phyloP scores from a whole-genome alignment of 2,888 invertebrate species.

The Himalopsyche tibetana region DNA sequence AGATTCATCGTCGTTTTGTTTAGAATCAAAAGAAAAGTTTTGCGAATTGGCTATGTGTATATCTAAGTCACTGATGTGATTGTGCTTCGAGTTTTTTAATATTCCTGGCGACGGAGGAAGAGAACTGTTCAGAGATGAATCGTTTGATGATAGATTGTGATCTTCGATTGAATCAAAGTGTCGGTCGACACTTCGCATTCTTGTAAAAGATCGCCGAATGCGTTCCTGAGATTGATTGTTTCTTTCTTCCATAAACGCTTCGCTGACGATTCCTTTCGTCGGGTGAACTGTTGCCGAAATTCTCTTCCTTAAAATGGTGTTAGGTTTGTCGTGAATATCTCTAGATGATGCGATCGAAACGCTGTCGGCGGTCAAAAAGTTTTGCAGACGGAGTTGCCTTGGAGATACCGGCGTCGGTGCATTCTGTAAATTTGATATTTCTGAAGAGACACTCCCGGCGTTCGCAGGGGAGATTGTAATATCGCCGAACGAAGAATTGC shows the following conservation, averaged over 20 bases:
- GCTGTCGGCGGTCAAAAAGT: conserved; percentile 44
- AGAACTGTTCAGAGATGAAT: conserved; percentile 62
- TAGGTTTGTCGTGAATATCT: conserved; percentile 61
- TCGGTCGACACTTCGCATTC: conserved; percentile 62
- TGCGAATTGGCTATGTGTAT: conserved; percentile 69
- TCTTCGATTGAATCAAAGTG: conserved; percentile 64
- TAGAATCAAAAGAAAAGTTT: conserved; percentile 68
- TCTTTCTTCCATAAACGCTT: conserved; percentile 59
- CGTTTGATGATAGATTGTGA: conserved; percentile 62
- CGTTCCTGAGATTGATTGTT: conserved; percentile 51
- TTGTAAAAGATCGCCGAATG: conserved; percentile 38
- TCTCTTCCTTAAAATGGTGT: conserved; percentile 64
- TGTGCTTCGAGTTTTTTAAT: conserved; percentile 45
- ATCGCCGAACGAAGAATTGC: conserved; percentile 51
- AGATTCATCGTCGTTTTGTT: conserved; percentile 59
- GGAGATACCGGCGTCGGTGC: conserved; percentile 53
- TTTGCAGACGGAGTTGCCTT: conserved; percentile 45
- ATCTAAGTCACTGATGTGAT: conserved; percentile 68
- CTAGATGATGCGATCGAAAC: conserved; percentile 51
- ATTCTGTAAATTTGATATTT: conserved; percentile 61
- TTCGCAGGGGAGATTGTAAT: not conserved
- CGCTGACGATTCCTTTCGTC: conserved; percentile 60
- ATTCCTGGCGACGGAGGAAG: conserved; percentile 63
- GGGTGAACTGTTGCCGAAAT: conserved; percentile 65
- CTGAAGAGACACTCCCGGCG: conserved; percentile 51